Percentiles rank a stretch among this genome's conserved stretches.
These are phyloP conservation scores for Rallus limicola DNA, from an alignment of 2,113 vertebrate genomes.

Conservation along the genomic window DNA sequence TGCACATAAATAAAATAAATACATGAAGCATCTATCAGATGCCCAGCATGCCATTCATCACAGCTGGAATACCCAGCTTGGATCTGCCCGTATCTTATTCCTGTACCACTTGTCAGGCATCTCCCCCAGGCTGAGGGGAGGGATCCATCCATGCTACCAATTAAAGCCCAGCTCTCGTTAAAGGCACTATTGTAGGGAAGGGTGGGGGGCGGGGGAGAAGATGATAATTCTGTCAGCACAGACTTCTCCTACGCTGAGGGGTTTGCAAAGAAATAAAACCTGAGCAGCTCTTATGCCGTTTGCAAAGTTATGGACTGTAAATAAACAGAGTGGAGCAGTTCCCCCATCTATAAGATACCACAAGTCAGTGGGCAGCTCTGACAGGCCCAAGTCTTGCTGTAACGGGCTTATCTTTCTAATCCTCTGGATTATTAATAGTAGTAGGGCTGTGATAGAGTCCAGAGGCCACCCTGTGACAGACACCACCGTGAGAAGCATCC, in stretches of 20 bases:
- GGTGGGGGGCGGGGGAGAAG: background rate
- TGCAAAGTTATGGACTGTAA: slow-evolving; percentile 52
- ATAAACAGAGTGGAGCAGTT: slow-evolving; percentile 4
- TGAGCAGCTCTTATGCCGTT: slow-evolving; percentile 6
- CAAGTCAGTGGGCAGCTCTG: slow-evolving; percentile 15
- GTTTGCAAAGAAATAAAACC: slow-evolving; percentile 51
- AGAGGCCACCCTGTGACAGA: slow-evolving; percentile 36
- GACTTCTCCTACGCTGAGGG: slow-evolving; percentile 49
- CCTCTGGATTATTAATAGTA: slow-evolving; percentile 65
- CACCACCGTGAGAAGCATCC: slow-evolving; percentile 26
- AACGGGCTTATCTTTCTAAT: slow-evolving; percentile 53
- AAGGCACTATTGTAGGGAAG: slow-evolving; percentile 2
- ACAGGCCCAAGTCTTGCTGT: background rate
- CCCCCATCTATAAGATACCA: slow-evolving; percentile 21
- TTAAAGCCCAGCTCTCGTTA: slow-evolving; percentile 31
- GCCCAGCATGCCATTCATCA: accelerated
- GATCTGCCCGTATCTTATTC: background rate
- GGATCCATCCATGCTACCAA: background rate
- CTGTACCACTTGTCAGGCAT: background rate
- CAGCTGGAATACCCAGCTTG: background rate
- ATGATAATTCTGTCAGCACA: slow-evolving; percentile 67
- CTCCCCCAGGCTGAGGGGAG: background rate
- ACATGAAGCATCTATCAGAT: background rate
- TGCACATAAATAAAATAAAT: background rate
- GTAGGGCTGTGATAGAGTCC: slow-evolving; percentile 47